These are phyloP conservation scores for Drusus annulatus DNA, from an alignment of 1,140 invertebrate species.

Conservation along the genomic window DNA sequence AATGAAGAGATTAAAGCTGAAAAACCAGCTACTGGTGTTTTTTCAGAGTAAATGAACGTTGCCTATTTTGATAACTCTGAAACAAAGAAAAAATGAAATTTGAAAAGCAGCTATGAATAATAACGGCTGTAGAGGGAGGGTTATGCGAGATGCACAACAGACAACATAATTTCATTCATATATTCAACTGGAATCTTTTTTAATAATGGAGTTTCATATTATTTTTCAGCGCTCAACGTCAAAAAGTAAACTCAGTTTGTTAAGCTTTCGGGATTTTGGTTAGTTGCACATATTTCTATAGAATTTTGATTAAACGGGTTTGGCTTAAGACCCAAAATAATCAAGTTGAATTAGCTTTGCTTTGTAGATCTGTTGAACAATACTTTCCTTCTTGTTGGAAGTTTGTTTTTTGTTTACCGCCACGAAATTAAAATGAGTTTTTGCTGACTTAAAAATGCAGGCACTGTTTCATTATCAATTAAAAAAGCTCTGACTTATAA, in stretches of 20 bases:
- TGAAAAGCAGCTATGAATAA: conserved; percentile 43
- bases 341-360: too few species aligned
- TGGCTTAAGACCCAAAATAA: too few species aligned
- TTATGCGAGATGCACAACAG: background rate
- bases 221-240: background rate
- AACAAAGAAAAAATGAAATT: conserved; percentile 43
- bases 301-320: too few species aligned
- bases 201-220: conserved; percentile 48
- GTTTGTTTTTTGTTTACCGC: too few species aligned
- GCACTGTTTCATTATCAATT: too few species aligned
- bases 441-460: too few species aligned
- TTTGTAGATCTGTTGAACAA: too few species aligned
- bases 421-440: too few species aligned
- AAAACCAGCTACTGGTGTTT: background rate
- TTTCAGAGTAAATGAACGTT: conserved; percentile 27
- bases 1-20: background rate
- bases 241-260: background rate
- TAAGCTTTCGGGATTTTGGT: background rate
- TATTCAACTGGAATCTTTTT: conserved; percentile 48
- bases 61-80: conserved; percentile 26
- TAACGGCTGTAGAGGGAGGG: background rate
- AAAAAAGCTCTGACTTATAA: too few species aligned
- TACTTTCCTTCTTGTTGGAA: too few species aligned
- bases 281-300: too few species aligned
- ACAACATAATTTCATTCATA: conserved; percentile 47